phyloP scores from a whole-genome alignment of 2,797 vertebrate species.

The Morelia viridis region DNA sequence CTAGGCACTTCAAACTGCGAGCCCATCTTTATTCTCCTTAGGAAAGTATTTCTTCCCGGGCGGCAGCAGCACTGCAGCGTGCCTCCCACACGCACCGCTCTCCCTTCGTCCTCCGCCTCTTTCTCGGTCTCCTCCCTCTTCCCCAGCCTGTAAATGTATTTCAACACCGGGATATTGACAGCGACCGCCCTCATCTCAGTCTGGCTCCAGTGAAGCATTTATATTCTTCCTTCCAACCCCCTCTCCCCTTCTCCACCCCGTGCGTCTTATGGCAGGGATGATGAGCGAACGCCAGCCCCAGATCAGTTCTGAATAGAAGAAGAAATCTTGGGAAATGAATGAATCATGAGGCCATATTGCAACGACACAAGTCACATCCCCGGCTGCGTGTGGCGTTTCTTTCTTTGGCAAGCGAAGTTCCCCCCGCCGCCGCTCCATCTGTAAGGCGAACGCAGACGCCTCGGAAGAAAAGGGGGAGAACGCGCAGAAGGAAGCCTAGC shows the following conservation, averaged over 20 bases:
- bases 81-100: slow-evolving; percentile 29
- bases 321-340: slow-evolving; percentile 43
- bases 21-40: background rate
- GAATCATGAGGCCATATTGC: slow-evolving; percentile 49
- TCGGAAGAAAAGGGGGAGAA: slow-evolving; percentile 23
- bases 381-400: slow-evolving; percentile 11
- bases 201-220: slow-evolving; percentile 61
- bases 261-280: slow-evolving; percentile 43
- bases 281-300: slow-evolving; percentile 39
- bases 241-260: background rate
- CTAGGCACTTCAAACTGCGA: background rate
- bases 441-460: background rate
- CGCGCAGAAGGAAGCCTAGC: background rate
- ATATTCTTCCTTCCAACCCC: slow-evolving; percentile 26
- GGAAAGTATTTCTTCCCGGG: slow-evolving; percentile 2
- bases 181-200: slow-evolving; percentile 42
- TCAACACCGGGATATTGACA: slow-evolving; percentile 55
- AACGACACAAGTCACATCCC: background rate
- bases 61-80: slow-evolving; percentile 18
- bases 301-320: slow-evolving; percentile 32
- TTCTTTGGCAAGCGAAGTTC: slow-evolving; percentile 25
- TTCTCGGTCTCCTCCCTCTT: background rate
- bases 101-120: slow-evolving; percentile 17
- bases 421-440: background rate
- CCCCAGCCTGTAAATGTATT: slow-evolving; percentile 36